These are phyloP conservation scores for Emydura subglobosa DNA, from an alignment of 2,113 vertebrate genomes.

Conservation along the genomic window DNA sequence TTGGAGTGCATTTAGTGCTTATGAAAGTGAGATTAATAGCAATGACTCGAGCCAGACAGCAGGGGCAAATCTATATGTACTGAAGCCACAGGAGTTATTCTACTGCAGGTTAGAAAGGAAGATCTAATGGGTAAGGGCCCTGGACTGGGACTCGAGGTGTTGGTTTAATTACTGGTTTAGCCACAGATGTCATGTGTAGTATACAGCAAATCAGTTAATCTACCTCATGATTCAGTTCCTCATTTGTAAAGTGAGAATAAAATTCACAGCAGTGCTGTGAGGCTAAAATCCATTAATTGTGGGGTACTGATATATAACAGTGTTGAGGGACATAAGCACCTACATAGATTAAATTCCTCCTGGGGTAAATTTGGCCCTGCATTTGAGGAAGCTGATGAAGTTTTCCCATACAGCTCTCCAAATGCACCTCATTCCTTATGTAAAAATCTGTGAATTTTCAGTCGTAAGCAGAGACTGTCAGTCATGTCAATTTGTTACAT, in stretches of 20 bases:
- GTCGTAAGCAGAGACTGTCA: neutral
- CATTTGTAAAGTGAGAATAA: neutral
- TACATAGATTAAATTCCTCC: too few species aligned
- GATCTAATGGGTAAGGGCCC: neutral
- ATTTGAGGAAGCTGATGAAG: neutral
- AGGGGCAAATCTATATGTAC: neutral
- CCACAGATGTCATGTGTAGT: neutral
- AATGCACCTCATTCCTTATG: neutral
- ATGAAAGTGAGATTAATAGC: neutral
- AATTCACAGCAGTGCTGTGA: neutral
- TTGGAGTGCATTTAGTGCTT: neutral
- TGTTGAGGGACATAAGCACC: neutral
- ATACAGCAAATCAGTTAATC: neutral
- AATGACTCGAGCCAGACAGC: neutral
- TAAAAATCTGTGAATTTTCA: neutral
- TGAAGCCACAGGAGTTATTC: neutral
- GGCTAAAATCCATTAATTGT: neutral
- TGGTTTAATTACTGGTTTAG: constrained; percentile 8
- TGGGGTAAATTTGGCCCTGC: neutral
- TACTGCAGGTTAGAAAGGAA: neutral
- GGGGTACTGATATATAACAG: neutral
- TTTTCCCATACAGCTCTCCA: neutral
- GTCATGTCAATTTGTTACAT: neutral
- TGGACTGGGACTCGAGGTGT: neutral
- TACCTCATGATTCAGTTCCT: neutral